Base-by-base conservation (phyloP, 2,797 vertebrate species). In the Bryconaethiops microstoma region DNA sequence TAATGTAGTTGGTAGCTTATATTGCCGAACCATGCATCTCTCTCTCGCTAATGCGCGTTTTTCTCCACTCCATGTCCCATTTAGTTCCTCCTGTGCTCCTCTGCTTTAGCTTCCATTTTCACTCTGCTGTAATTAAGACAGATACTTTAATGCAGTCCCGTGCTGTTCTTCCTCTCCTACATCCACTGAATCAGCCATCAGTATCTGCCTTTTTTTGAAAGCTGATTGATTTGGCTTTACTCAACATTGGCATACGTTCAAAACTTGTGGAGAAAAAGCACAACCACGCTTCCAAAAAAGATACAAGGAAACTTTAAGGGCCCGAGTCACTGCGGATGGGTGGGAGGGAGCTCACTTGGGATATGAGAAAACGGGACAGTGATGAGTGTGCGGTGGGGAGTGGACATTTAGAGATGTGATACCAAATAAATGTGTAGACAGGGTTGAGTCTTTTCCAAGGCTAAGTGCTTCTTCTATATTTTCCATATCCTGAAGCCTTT, bases 211-310 rank as follows among this genome's bases (percentile, higher is more conserved):
- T 80, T 75, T 62, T 62, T 14, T 82, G 74, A 70, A 76, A 74
- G 69, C 60, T 77, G 76, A 82, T 74, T 82, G 80, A 82, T 80
- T 82, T 80, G 77, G 83, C 83, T 48, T 59, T 62, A 57, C 29
- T 79, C 77, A 77, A 79, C 7, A 13, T 64, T 72, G 81, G 75
- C 75, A 81, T 21, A 19, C 42, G 13, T 63, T 74, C 74, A 75
- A 59, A 48, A 67, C 13, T 63, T 54, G 62, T 45, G 62, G 69
- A 50, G 21, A 80, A 69, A 74, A 74, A 74, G 77, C 39, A 48
- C 25, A 64, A 65, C 23, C 39, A 40, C 52, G 64, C 42, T 71
- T 63, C 23, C 25, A 42, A 83, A 72, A 65, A 57, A 79, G 25
- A 63, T 67, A 79, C 45, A 35, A 39, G 23, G 21, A 54, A 39